A percentile compares a stretch with the other conserved stretches of the same genome.
Evolutionary conservation across 2,888 invertebrate genomes (phyloP).

Genomic region (Aspidapion aeneum): DNA sequence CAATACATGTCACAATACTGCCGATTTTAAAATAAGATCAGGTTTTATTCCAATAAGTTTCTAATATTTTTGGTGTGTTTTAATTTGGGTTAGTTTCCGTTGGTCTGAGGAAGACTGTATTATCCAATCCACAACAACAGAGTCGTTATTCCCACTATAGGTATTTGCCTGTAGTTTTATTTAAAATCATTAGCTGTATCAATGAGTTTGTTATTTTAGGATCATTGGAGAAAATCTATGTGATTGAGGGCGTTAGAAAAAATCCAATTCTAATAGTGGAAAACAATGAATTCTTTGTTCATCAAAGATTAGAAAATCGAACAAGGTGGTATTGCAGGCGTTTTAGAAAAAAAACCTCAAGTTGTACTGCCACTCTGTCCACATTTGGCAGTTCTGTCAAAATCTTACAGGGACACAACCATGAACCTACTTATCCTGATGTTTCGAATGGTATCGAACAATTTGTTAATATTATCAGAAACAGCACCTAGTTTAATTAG

Average conservation of each 20-base stretch:
- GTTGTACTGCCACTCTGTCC: constrained; percentile 28
- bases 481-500: too few relatives aligned
- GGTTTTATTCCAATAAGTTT: too few relatives aligned
- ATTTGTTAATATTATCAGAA: constrained; percentile 14
- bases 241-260: constrained; percentile 28
- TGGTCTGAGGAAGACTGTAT: too few relatives aligned
- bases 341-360: constrained; percentile 22
- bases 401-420: constrained; percentile 13
- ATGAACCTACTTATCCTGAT: constrained; percentile 12
- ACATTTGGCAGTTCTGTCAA: constrained; percentile 25
- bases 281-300: constrained; percentile 27
- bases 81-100: too few relatives aligned
- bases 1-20: too few relatives aligned
- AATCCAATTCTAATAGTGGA: constrained; percentile 35
- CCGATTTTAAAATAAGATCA: too few relatives aligned
- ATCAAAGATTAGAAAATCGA: constrained; percentile 23
- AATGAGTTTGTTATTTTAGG: too few relatives aligned
- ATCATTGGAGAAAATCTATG: constrained; percentile 32
- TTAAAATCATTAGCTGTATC: too few relatives aligned
- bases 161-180: too few relatives aligned
- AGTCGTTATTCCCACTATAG: too few relatives aligned
- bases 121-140: too few relatives aligned
- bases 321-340: constrained; percentile 32
- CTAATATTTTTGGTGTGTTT: too few relatives aligned
- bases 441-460: constrained; percentile 7